Percentiles rank a stretch among this genome's conserved stretches.
Conservation (phyloP, 2,888 invertebrate species). For the Tethea ocularis region DNA sequence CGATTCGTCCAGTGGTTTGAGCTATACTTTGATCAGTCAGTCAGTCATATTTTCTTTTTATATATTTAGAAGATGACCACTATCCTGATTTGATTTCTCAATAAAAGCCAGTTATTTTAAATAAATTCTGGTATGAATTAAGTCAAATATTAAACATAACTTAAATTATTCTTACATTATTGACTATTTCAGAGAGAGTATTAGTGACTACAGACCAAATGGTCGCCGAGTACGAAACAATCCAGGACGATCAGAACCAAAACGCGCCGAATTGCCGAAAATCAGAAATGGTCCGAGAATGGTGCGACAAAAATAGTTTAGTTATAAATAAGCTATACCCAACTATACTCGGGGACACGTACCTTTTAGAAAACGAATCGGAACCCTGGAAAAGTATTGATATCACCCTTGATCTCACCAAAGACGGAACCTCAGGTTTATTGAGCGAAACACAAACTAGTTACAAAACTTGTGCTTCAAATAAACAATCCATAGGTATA, state of each 20-base stretch:
- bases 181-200: constrained; percentile 81
- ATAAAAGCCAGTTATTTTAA: too few relatives aligned
- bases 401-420: constrained; percentile 55
- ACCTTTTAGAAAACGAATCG: constrained; percentile 60
- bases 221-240: constrained; percentile 83
- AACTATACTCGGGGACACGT: constrained; percentile 70
- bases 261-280: constrained; percentile 48
- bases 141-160: too few relatives aligned
- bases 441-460: constrained; percentile 50
- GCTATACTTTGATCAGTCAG: too few relatives aligned
- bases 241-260: constrained; percentile 46
- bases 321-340: constrained; percentile 75
- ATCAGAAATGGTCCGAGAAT: constrained; percentile 71
- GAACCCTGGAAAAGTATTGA: constrained; percentile 56
- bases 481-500: constrained; percentile 52
- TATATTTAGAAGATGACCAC: too few relatives aligned
- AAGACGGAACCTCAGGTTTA: constrained; percentile 26
- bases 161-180: background rate
- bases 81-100: too few relatives aligned
- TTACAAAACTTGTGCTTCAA: constrained; percentile 66
- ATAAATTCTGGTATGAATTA: too few relatives aligned
- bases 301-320: constrained; percentile 72
- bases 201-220: constrained; percentile 84
- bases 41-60: too few relatives aligned
- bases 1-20: too few relatives aligned